A percentile compares a stretch with the other conserved stretches of the same genome.
phyloP scores from a whole-genome alignment of 2,797 vertebrate genomes.

The Meda fulgida region DNA sequence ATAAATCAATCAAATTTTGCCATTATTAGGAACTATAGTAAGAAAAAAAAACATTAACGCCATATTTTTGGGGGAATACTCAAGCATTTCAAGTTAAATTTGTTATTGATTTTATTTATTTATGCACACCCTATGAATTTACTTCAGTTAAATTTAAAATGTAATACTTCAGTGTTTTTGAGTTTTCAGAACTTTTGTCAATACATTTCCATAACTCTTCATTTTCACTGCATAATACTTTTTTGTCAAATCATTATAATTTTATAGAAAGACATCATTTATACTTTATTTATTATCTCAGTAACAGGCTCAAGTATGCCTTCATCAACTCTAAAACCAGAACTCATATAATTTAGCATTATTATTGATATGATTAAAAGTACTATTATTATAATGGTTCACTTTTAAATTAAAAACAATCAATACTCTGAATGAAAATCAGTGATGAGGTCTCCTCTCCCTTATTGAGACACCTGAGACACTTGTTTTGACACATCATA shows the following conservation, averaged over 20 bases:
- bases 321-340: background rate
- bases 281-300: background rate
- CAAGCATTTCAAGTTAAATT: background rate
- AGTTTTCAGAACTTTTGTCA: background rate
- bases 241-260: background rate
- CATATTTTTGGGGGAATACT: background rate
- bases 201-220: background rate
- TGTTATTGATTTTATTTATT: background rate
- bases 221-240: background rate
- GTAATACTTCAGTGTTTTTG: background rate
- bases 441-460: too few species aligned
- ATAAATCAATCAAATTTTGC: rapidly evolving
- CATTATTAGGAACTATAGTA: background rate
- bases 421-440: too few species aligned
- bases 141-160: background rate
- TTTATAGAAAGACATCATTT: background rate
- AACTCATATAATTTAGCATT: background rate
- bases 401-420: too few species aligned
- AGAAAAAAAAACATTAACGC: background rate
- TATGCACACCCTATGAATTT: background rate
- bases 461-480: too few species aligned
- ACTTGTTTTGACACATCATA: background rate
- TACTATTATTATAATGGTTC: too few species aligned
- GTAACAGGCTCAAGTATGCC: background rate
- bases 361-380: too few species aligned